A percentile compares a stretch with the other conserved stretches of the same genome.
These are phyloP conservation scores for Herpetotheres cachinnans DNA, from an alignment of 2,113 vertebrate species.

Conservation along the genomic window DNA sequence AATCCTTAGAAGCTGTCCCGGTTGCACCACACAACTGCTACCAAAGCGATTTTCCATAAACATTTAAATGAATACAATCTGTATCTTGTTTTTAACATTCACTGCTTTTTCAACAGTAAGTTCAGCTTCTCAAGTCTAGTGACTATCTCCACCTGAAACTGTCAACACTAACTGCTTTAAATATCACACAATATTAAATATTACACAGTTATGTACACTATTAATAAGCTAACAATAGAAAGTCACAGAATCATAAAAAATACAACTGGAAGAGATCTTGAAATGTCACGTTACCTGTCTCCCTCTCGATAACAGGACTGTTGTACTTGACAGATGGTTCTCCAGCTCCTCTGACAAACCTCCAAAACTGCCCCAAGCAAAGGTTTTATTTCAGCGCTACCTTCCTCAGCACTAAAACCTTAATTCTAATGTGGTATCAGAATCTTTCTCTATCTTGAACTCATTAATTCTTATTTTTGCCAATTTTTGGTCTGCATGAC, in stretches of 20 bases:
- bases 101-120: background rate
- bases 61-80: background rate
- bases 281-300: background rate
- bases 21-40: background rate
- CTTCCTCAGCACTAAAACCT: background rate
- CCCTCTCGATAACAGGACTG: background rate
- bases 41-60: background rate
- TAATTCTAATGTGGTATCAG: background rate
- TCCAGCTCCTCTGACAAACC: background rate
- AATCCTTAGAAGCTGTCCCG: background rate
- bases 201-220: background rate
- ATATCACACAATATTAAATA: background rate
- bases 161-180: background rate
- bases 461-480: background rate
- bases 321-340: background rate
- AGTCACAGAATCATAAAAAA: background rate
- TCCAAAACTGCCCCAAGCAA: background rate
- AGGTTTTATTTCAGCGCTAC: background rate
- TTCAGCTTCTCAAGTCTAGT: background rate
- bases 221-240: background rate
- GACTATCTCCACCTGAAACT: background rate
- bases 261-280: background rate
- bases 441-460: background rate
- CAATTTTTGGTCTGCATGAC: background rate
- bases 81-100: background rate